phyloP scores from a whole-genome alignment of 35 echinoderm and acorn worm genomes.

The Amphiura filiformis region DNA sequence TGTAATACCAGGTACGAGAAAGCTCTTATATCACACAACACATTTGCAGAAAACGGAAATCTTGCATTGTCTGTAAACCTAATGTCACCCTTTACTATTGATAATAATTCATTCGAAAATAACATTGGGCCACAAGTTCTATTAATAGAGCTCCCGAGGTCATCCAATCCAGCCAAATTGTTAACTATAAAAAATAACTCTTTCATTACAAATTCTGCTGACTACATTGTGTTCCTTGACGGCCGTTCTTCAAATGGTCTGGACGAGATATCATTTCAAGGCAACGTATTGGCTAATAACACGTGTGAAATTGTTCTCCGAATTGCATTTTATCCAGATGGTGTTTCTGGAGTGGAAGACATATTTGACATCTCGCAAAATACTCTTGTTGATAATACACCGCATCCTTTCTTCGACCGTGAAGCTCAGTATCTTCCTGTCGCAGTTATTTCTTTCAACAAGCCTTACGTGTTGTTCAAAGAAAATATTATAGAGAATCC shows the following conservation, averaged over 20 bases:
- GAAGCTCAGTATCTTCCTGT: background rate
- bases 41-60: background rate
- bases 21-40: background rate
- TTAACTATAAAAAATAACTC: background rate
- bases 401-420: background rate
- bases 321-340: background rate
- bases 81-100: background rate
- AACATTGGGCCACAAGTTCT: background rate
- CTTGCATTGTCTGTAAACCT: background rate
- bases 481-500: background rate
- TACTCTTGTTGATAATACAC: background rate
- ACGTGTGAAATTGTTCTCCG: background rate
- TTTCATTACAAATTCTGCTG: background rate
- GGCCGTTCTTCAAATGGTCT: background rate
- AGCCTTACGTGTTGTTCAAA: background rate
- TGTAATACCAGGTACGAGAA: background rate
- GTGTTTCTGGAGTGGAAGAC: background rate
- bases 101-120: background rate
- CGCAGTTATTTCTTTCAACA: background rate
- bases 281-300: background rate
- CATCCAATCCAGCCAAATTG: background rate
- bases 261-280: background rate
- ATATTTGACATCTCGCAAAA: background rate
- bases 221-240: background rate
- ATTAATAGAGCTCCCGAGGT: background rate